Evolutionary conservation across 1,140 invertebrate genomes (phyloP), one percentile per base, ranked within the genome.

Genomic region (Drosophila ohnishii): DNA sequence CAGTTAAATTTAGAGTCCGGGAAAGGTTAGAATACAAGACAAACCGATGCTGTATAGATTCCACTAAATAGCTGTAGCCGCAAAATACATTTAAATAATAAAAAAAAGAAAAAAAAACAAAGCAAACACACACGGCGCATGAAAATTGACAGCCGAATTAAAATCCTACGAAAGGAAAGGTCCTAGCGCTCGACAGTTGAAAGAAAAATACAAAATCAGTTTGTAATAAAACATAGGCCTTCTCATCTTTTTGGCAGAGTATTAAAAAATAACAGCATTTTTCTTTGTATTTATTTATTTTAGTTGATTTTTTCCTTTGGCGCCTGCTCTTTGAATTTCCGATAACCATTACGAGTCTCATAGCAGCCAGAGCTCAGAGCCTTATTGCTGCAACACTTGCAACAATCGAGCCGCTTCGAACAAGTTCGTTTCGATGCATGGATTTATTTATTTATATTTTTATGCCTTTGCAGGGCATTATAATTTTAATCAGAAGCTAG

Each of bases 21-120:
- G 35, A 37, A 55, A 59, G 61, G 45, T 63, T 71, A 71, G 59
- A 75, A 65, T 57, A 63, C 56, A 34, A 67, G 44, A 55, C 34
- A 53, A 69, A 37, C 58, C 48, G 45, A 74, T 69, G 59, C 80
- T 82, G 66, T 79, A 61, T 83, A 79, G 71, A 84, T 79, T 82
- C 62, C 74, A 73, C 32, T 62, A 82, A 55, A 74, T 79, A 70
- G 66, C 55, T 75, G 56, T 60, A 81, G 78, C 74, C 66, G 72
- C 51, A 35, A 58, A 44, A 62, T 59, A 66, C 34, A 55, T 37
- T 62, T 7, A 51, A 50, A 72, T 65, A 65, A 70, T 69, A 69
- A 69, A 53, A 13, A 8, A 53, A 11, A n/a, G 0, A 67, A 32
- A 67, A 42, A 13, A 8, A 53, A 11, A n/a, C 0, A 67, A 32